Evolutionary conservation across 2,113 vertebrate genomes (phyloP).

Genomic region (Arizona elegans): DNA sequence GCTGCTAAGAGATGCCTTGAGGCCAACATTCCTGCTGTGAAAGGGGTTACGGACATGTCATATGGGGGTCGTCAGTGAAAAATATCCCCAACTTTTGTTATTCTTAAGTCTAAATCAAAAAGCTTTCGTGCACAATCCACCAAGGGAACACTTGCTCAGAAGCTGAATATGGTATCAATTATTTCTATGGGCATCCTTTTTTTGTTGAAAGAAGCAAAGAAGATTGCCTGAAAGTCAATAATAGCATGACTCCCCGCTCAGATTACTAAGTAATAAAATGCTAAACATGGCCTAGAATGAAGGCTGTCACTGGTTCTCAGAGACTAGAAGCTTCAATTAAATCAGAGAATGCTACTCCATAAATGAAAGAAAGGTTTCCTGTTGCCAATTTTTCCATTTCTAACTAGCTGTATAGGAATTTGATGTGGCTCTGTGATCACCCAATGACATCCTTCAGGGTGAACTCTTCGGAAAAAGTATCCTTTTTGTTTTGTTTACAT

Average conservation of each 20-base stretch:
- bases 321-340: slow-evolving; percentile 58
- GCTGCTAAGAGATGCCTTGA: slow-evolving; percentile 57
- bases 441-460: background rate
- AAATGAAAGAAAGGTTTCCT: slow-evolving; percentile 59
- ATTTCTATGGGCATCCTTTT: slow-evolving; percentile 71
- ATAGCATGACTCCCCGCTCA: slow-evolving; percentile 56
- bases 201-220: slow-evolving; percentile 62
- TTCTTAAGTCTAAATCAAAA: slow-evolving; percentile 64
- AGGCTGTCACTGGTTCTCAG: slow-evolving; percentile 58
- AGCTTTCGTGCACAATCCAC: slow-evolving; percentile 55
- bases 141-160: slow-evolving; percentile 52
- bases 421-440: slow-evolving; percentile 37
- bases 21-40: slow-evolving; percentile 64
- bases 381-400: slow-evolving; percentile 66
- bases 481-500: background rate
- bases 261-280: slow-evolving; percentile 65
- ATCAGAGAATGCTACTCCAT: slow-evolving; percentile 50
- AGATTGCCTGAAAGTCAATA: slow-evolving; percentile 60
- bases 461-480: slow-evolving; percentile 53
- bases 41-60: slow-evolving; percentile 60
- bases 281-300: slow-evolving; percentile 58
- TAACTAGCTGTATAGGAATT: slow-evolving; percentile 57
- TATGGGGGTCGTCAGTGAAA: slow-evolving; percentile 62
- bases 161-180: slow-evolving; percentile 69
- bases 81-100: slow-evolving; percentile 62